Base-by-base conservation (phyloP, 1,140 invertebrate species). In the Pissodes strobi region DNA sequence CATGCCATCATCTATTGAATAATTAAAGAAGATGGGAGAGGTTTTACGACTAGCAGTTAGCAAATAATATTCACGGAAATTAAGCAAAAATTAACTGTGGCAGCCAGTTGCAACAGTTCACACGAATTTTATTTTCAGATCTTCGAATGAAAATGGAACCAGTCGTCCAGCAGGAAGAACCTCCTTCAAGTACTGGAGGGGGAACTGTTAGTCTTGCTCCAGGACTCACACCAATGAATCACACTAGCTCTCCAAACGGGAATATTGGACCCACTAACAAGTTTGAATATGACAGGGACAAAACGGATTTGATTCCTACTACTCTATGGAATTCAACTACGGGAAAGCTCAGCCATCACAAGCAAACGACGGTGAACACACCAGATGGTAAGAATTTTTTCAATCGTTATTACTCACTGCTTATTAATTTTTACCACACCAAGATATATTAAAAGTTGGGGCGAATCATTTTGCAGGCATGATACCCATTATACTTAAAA, bases 121-220 rank as follows among this genome's bases (percentile, higher is more conserved):
- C n/a, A n/a, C n/a, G n/a, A n/a, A n/a, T n/a, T 43, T 46, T 63
- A 13, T 60, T 75, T 69, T 17, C 58, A 86, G 85, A 87, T 83
- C 79, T 86, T 59, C 80, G 85, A 70, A 84, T 86, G 74, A 86
- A 86, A 72, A 82, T 85, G 72, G 85, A 86, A 74, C 83, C 83
- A 19, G 68, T 78, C 25, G 60, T 77, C 9, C 53, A 82, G 53
- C 81, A 82, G 69, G 81, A 82, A 30, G 82, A 82, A 38, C 79
- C 79, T 41, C 75, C 79, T 0, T 82, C 82, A 58, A 80, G 81
- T 67, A 78, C 81, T 8, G 79, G 76, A 10, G 59, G 64, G 8
- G 48, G 23, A 19, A 38, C 56, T 6, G 48, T 46, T 19, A 49
- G 38, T 22, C 34, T 39, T 17, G 6, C 43, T 15, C 25, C 38